Evolutionary conservation across 2,888 invertebrate genomes (phyloP), one percentile per base, ranked within the genome.

Genomic region (Atethmia centrago): DNA sequence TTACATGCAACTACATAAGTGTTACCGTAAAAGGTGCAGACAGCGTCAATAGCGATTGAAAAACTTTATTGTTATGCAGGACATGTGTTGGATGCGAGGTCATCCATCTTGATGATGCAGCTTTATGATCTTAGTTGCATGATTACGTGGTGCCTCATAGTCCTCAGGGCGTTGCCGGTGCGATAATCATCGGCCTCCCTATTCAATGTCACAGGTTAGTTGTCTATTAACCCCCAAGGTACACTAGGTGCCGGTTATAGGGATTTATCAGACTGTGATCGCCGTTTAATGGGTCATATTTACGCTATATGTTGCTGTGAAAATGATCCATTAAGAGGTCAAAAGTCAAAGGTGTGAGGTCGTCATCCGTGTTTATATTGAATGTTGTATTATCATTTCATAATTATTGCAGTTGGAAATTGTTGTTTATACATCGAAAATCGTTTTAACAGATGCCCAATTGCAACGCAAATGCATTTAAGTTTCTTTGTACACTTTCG

Each of bases 201-300:
- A 71, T 83, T 87, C 89, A 89, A 86, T 87, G 88, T 87, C 87
- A 85, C 85, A 87, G 88, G 89, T 89, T 90, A 87, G 85, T 86
- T 85, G 88, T 82, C 89, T 88, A 87, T 85, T 87, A 87, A 85
- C 84, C 86, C 74, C 63, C 51, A 59, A 59, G 78, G 73, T 62
- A 84, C 76, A 86, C 84, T 69, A 77, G 72, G 82, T 75, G 79
- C 76, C 59, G 62, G 79, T 65, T 76, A 73, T 77, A 76, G 36
- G 64, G 71, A 74, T 56, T 85, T 87, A 87, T 87, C 88, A 40
- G 36, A 42, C 31, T 76, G 63, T 63, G 74, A 87, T 87, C 88
- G 58, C 55, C 31, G 74, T 64, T 74, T 85, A 79, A 80, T 83
- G 74, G 82, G 77, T 87, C 80, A 87, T 83, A 87, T 87, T 86